Base-by-base conservation (phyloP, 1,140 invertebrate genomes). In the Forficula auricularia region DNA sequence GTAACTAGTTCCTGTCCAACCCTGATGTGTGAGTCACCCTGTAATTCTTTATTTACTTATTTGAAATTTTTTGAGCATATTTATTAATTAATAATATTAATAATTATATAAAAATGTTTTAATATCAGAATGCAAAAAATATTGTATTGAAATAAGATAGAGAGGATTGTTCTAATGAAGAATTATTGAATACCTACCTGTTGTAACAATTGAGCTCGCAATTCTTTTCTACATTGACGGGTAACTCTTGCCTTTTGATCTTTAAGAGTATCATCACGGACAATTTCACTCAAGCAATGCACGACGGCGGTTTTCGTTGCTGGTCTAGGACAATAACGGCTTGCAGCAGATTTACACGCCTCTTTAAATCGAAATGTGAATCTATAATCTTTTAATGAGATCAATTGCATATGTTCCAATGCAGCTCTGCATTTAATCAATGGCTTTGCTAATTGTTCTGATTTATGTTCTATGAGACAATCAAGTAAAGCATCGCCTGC, bases 281-380 rank as follows among this genome's bases (percentile, higher is more conserved):
- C 79, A 46, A 82, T 76, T 58, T 84, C 78, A 63, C 89, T 95
- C 12, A 98, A 67, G 61, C 94, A 98, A 34, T 73, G 70, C 8
- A 98, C 81, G 8, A 97, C 87, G 52, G 91, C 80, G 34, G 72
- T 72, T 59, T 70, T 68, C 40, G 54, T 61, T 52, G 62, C 62
- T 46, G 61, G 60, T 48, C 67, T 65, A 6, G 71, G 68, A 63
- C 92, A 98, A 59, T 79, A 79, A 49, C 76, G 67, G 37, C 77
- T 66, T 1, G 94, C 90, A 62, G 85, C 77, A 8, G 71, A 69
- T 52, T 82, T 79, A 54, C 94, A 98, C 1, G 88, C 82, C 56
- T 90, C 77, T 63, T 95, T 95, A 59, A 98, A 98, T 58, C 90
- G 91, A 51, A 81, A 84, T 15, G 81, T 90, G 59, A 98, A 98